Evolutionary conservation across 2,888 invertebrate genomes (phyloP), one percentile per base, ranked within the genome.

Genomic region (Drosophila emarginata): DNA sequence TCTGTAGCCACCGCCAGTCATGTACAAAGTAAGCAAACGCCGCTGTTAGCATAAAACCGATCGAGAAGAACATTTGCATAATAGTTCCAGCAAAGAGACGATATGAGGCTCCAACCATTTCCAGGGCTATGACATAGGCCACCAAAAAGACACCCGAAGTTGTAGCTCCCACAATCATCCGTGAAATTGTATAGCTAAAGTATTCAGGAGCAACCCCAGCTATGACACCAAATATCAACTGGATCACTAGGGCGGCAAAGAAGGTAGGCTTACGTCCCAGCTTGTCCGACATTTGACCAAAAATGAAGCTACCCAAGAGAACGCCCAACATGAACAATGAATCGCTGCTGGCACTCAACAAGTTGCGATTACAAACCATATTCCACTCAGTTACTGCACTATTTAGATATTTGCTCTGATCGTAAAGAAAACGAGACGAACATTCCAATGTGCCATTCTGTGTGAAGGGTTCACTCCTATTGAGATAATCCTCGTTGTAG

Each of bases 131-230:
- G 51, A 96, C 96, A 89, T 96, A 96, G 32, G 95, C 95, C 26
- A 96, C 95, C 67, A 96, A 92, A 84, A 96, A 96, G 12, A 96
- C 95, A 0, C 96, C 96, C 11, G 96, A 95, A 4, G 96, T 95
- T 15, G 95, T 95, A 9, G 95, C 94, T 12, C 96, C 96, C 28
- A 96, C 94, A 70, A 96, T 91, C 76, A 95, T 92, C 76, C 96
- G 93, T 37, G 95, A 93, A 61, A 95, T 90, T 15, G 95, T 94
- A 86, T 95, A 96, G 52, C 94, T 93, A 87, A 94, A 93, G 88
- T 94, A 95, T 78, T 96, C 94, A 0, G 95, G 95, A 0, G 95
- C 93, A 40, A 95, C 85, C 4, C 94, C 95, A 18, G 95, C 94
- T 60, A 94, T 78, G 51, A 95, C 90, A 45, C 96, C 96, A 78